Evolutionary conservation across 2,113 vertebrate genomes (phyloP).

Genomic region (Prinia subflava): DNA sequence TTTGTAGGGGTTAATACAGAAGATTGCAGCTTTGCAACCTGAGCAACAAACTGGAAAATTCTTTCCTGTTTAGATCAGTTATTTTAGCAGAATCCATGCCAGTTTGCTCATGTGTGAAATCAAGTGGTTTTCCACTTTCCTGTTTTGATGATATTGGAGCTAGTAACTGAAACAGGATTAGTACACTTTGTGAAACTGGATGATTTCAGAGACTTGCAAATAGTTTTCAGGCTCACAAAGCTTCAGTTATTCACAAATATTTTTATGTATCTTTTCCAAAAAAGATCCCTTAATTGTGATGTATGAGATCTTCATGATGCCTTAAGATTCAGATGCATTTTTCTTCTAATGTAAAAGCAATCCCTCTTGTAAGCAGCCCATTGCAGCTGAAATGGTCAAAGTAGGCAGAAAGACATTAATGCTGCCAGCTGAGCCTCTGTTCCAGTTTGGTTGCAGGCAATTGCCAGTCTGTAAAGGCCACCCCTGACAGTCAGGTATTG

Average conservation of each 20-base stretch:
- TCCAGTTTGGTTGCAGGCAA: not conserved
- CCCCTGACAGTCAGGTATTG: not conserved
- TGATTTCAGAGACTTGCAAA: not conserved
- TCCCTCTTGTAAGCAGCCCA: not conserved
- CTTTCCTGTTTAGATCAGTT: not conserved
- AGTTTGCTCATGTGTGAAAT: not conserved
- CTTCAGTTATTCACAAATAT: not conserved
- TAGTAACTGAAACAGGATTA: not conserved
- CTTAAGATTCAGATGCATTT: not conserved
- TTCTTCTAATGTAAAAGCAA: not conserved
- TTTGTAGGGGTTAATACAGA: not conserved
- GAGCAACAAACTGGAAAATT: not conserved
- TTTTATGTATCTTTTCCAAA: not conserved
- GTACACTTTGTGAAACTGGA: not conserved
- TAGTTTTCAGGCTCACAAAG: not conserved
- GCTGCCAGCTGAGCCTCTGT: not conserved
- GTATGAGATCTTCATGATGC: not conserved
- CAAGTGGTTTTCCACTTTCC: not conserved
- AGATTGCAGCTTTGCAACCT: not conserved
- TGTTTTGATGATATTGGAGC: not conserved
- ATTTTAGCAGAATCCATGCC: not conserved
- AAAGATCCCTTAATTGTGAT: not conserved
- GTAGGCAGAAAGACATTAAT: not conserved
- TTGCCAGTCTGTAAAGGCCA: not conserved
- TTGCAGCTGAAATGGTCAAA: not conserved